Evolutionary conservation across 2,113 vertebrate genomes (phyloP).

Genomic region (Physeter macrocephalus): DNA sequence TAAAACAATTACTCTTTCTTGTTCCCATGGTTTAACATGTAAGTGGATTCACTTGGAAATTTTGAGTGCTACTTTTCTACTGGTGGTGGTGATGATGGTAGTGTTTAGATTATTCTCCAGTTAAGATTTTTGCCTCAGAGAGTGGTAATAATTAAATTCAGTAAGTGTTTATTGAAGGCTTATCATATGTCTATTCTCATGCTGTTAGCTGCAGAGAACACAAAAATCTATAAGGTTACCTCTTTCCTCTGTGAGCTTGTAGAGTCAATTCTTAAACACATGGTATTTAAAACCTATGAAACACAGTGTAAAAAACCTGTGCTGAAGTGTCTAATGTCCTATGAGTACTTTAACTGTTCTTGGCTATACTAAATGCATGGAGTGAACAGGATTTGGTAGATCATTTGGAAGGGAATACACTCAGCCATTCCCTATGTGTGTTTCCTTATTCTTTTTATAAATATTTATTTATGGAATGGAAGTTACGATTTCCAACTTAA

Average conservation of each 20-base stretch:
- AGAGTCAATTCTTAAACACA: neutral
- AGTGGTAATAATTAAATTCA: slow-evolving; percentile 1
- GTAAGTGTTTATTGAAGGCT: slow-evolving; percentile 15
- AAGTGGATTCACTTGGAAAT: slow-evolving; percentile 45
- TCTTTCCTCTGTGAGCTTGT: neutral
- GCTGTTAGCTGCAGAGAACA: neutral
- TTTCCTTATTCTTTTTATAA: slow-evolving; percentile 20
- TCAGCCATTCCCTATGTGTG: neutral
- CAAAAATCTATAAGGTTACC: neutral
- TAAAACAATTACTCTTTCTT: slow-evolving; percentile 46
- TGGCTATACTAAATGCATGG: neutral
- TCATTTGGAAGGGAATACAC: slow-evolving; percentile 10
- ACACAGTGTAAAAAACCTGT: neutral
- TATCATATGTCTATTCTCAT: neutral
- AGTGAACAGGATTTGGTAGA: neutral
- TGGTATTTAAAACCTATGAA: slow-evolving; percentile 26
- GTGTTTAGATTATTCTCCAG: slow-evolving; percentile 10
- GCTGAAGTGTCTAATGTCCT: neutral
- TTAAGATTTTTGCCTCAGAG: slow-evolving; percentile 7
- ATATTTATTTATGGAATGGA: slow-evolving; percentile 16
- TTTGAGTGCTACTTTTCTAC: slow-evolving; percentile 24
- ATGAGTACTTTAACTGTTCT: neutral
- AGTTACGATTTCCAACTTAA: neutral
- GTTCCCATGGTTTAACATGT: slow-evolving; percentile 17
- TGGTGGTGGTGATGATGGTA: neutral